These are phyloP conservation scores for Drosophila tsacasi DNA, from an alignment of 1,140 invertebrate species.

Conservation along the genomic window DNA sequence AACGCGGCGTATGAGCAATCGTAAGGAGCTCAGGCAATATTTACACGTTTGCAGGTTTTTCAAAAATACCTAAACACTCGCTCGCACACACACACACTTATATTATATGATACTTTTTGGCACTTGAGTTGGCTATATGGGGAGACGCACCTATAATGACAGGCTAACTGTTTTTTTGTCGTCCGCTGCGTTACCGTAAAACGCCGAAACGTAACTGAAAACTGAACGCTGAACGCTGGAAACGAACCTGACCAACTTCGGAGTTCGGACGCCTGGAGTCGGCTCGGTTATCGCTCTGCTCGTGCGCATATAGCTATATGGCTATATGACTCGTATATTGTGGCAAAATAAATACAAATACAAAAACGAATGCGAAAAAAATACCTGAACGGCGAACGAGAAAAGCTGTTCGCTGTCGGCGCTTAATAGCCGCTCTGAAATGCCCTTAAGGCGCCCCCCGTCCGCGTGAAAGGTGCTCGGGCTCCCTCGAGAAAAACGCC, in stretches of 20 bases:
- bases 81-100: constrained; percentile 17
- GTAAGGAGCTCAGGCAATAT: constrained; percentile 60
- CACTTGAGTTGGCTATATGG: constrained; percentile 33
- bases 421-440: constrained; percentile 73
- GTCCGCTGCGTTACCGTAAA: constrained; percentile 80
- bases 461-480: constrained; percentile 67
- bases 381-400: constrained; percentile 41
- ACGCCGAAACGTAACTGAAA: constrained; percentile 83
- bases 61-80: constrained; percentile 27
- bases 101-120: constrained; percentile 12
- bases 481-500: constrained; percentile 3
- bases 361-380: constrained; percentile 20
- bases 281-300: constrained; percentile 74
- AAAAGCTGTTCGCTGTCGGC: constrained; percentile 51
- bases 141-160: constrained; percentile 43
- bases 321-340: constrained; percentile 36
- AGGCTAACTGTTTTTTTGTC: constrained; percentile 54
- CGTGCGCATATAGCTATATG: constrained; percentile 64
- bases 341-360: constrained; percentile 54
- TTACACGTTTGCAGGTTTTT: constrained; percentile 69
- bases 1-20: constrained; percentile 73
- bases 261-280: constrained; percentile 59
- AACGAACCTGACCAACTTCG: constrained; percentile 73
- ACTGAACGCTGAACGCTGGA: constrained; percentile 50
- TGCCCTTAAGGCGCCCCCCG: constrained; percentile 60